Percentiles rank a stretch among this genome's conserved stretches.
Conservation (phyloP, 2,797 vertebrate species). For the Crocodylus rhombifer region DNA sequence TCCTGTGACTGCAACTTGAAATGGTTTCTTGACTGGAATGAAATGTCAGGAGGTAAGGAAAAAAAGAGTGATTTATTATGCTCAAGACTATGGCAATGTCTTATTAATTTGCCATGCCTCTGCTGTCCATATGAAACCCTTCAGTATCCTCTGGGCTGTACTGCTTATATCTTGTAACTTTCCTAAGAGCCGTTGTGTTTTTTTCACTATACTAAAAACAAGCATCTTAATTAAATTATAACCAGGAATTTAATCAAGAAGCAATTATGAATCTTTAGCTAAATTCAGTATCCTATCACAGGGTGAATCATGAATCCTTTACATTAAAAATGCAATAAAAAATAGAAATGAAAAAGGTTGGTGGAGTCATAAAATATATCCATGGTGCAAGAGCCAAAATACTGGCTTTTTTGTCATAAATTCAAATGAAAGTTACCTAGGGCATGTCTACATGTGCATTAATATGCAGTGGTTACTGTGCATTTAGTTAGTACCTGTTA, state of each 20-base stretch:
- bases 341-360: neutral
- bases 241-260: neutral
- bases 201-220: neutral
- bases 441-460: neutral
- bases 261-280: neutral
- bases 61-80: neutral
- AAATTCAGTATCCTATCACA: neutral
- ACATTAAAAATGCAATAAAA: neutral
- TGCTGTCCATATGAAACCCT: neutral
- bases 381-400: neutral
- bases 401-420: neutral
- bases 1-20: constrained; percentile 89
- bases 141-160: neutral
- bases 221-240: neutral
- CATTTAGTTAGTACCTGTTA: too few relatives aligned
- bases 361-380: neutral
- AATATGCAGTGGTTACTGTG: too few relatives aligned
- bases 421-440: neutral
- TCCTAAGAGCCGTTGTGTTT: neutral
- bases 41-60: constrained; percentile 84
- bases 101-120: neutral
- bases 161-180: neutral
- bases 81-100: neutral
- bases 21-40: constrained; percentile 87
- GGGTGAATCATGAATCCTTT: neutral